Evolutionary conservation across 2,888 invertebrate species (phyloP), one percentile per base, ranked within the genome.

Genomic region (Eilema depressum): DNA sequence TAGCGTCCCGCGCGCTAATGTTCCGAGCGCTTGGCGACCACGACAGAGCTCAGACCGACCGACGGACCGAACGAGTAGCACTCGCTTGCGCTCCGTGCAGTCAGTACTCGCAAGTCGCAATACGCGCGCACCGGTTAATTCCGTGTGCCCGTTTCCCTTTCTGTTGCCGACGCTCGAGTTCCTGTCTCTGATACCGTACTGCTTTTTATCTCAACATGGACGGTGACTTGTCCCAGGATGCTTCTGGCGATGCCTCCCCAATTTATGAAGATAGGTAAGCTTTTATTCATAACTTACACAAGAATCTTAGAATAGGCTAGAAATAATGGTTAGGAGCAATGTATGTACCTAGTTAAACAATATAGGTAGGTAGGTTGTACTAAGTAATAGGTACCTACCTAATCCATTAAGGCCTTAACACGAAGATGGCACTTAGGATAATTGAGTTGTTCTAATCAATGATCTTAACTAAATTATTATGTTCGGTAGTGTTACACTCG

Each of bases 221-320:
- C 81, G 91, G 89, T 78, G 92, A 94, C 81, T 76, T 90, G 81
- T 93, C 94, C 78, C 93, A 91, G 81, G 89, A 83, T 77, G 90
- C 85, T 80, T 94, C 94, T 72, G 92, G 94, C 74, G 91, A 90
- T 66, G 89, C 78, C 76, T 90, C 94, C 61, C 93, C 93, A 56
- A 89, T 89, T 69, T 93, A 88, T 80, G 94, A 94, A 66, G 94
- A 94, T 82, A 88, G 91, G 94, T 94, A 89, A 92, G 92, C 75
- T 53, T 69, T 72, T 53, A 70, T 60, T 33, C 1, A 28, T 69
- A 62, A 4, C 56, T 53, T 53, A 53, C 7, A 71, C n/a, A 12
- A 41, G 65, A 67, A 74, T 73, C 70, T 59, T 71, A 79, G 20
- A 17, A 5, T 65, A 75, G 60, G 69, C 37, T 20, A 64, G 37